Conservation (phyloP, 2,888 invertebrate species). For the Cataglyphis livida region DNA sequence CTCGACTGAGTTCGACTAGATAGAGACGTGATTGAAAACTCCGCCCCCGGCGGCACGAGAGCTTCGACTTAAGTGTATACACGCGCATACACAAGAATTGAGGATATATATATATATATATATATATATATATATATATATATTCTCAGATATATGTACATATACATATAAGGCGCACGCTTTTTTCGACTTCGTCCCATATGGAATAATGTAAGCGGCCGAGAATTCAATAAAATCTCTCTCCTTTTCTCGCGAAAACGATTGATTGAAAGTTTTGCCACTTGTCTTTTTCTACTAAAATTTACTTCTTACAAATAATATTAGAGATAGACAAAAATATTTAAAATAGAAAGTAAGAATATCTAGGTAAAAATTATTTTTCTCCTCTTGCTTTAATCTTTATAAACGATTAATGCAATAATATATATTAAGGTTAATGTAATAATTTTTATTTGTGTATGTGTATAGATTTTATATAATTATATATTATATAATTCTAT, state of each 20-base stretch:
- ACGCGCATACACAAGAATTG: constrained; percentile 15
- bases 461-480: no score
- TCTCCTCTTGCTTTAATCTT: not conserved
- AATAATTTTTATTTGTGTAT: not conserved
- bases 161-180: not conserved
- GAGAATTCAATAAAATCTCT: constrained; percentile 27
- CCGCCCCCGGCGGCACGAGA: constrained; percentile 78
- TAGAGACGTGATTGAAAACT: constrained; percentile 84
- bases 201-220: constrained; percentile 45
- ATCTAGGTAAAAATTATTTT: not conserved
- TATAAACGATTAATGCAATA: not conserved
- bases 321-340: not conserved
- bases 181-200: constrained; percentile 24
- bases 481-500: not conserved
- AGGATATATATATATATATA: not conserved
- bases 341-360: not conserved
- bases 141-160: not conserved
- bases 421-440: not conserved
- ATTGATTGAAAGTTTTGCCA: not conserved
- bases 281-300: not conserved
- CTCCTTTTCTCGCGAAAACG: constrained; percentile 14
- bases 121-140: not conserved
- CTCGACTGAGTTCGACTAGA: constrained; percentile 78
- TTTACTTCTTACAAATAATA: not conserved
- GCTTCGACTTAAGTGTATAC: constrained; percentile 81